Evolutionary conservation across 2,888 invertebrate genomes (phyloP).

Genomic region (Pharmacophagus antenor): DNA sequence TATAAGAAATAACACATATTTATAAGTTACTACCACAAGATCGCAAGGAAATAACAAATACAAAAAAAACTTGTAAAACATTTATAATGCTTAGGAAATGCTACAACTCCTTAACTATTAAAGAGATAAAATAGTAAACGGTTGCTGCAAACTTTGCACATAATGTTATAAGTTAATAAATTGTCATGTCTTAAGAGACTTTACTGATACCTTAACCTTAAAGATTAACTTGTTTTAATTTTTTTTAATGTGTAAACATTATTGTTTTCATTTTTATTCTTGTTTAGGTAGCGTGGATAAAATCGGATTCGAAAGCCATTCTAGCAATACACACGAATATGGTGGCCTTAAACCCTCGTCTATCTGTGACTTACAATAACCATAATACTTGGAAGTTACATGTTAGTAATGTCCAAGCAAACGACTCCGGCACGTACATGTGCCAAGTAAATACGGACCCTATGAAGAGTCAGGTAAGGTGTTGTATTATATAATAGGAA

Average conservation of each 20-base stretch:
- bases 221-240: background rate
- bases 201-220: background rate
- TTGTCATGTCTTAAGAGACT: background rate
- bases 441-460: conserved; percentile 96
- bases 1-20: background rate
- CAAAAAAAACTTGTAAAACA: background rate
- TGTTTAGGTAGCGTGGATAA: conserved; percentile 95
- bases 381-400: conserved; percentile 96
- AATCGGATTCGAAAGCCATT: conserved; percentile 93
- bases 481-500: background rate
- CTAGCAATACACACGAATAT: conserved; percentile 94
- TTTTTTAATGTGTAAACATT: background rate
- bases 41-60: no score
- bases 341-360: conserved; percentile 92
- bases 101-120: conserved; percentile 18
- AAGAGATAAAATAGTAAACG: conserved; percentile 15
- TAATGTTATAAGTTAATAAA: background rate
- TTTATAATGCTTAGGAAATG: conserved; percentile 8
- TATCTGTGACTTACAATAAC: conserved; percentile 94
- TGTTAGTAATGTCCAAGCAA: conserved; percentile 93
- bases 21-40: background rate
- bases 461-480: conserved; percentile 90
- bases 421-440: conserved; percentile 96
- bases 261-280: conserved; percentile 38
- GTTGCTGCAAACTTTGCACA: background rate